Base-by-base conservation (phyloP, 2,113 vertebrate genomes). In the Rallus limicola region DNA sequence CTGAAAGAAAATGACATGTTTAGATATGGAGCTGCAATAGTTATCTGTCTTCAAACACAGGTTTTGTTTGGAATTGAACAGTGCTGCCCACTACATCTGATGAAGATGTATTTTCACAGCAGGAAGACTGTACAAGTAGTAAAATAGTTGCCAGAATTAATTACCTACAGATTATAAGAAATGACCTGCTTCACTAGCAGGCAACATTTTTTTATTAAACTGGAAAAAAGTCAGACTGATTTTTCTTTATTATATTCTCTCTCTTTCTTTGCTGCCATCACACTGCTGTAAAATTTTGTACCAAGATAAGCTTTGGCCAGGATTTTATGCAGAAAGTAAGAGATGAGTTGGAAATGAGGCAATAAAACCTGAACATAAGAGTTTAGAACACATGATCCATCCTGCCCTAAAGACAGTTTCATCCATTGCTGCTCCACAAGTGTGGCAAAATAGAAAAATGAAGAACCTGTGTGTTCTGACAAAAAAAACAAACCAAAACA, bases 61-160 rank as follows among this genome's bases (percentile, higher is more conserved):
- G 52, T 65, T 93, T 63, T 62, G 24, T 78, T 92, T 84, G 38
- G 44, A 95, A 77, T 53, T 84, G 33, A 75, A 58, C 6, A 16
- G 31, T 69, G 52, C 56, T 90, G 63, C 28, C 53, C 36, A 77
- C 46, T 79, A 17, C 34, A n/a, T 83, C 67, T 88, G 59, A 93
- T 75, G 20, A 91, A 92, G 84, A 92, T 42, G 14, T n/a, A 95
- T 95, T 91, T 96, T 93, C 46, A 79, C 70, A 86, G 60, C 36
- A 85, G 29, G 71, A 91, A 74, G 16, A 38, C 38, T 77, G 52
- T 91, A 69, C 29, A 76, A 87, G 19, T 42, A 56, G 19, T 65
- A 78, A 92, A 95, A 83, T 21, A 84, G 24, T 92, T 92, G 76
- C 17, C 80, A 86, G 48, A 93, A 86, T 84, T 96, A 96, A 96